Conservation (phyloP, 2,113 vertebrate species). For the Lasiurus borealis region DNA sequence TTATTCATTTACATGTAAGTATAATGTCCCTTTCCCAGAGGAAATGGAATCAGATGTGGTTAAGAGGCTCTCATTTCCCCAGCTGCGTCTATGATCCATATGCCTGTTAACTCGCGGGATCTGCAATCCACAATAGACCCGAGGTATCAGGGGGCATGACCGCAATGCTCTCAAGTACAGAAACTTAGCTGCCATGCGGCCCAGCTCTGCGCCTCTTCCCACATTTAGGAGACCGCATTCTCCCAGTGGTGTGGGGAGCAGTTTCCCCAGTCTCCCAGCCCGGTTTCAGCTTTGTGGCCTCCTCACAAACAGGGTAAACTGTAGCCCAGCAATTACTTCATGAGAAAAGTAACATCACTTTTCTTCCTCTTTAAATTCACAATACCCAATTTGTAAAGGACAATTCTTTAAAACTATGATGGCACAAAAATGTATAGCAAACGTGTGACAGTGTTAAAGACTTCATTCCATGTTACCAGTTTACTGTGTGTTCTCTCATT, state of each 20-base stretch:
- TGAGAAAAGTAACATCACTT: neutral
- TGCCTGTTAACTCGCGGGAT: neutral
- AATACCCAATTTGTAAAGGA: neutral
- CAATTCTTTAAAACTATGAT: neutral
- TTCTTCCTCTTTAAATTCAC: neutral
- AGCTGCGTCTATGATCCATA: neutral
- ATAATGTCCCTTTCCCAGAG: neutral
- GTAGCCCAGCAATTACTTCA: neutral
- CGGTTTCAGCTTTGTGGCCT: neutral
- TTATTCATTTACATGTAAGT: neutral
- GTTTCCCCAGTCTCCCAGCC: too few species aligned
- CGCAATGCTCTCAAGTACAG: neutral
- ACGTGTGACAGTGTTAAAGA: neutral
- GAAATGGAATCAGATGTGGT: neutral
- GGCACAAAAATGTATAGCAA: neutral
- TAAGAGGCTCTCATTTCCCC: neutral
- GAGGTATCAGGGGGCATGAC: neutral
- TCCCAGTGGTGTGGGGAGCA: neutral
- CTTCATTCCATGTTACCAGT: neutral
- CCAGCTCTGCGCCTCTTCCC: neutral
- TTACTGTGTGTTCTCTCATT: neutral
- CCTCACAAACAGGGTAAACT: neutral
- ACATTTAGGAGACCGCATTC: neutral
- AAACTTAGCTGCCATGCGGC: fast-evolving
- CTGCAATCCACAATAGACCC: neutral